Base-by-base conservation (phyloP, 2,888 invertebrate genomes). In the Drepanosiphum platanoidis region DNA sequence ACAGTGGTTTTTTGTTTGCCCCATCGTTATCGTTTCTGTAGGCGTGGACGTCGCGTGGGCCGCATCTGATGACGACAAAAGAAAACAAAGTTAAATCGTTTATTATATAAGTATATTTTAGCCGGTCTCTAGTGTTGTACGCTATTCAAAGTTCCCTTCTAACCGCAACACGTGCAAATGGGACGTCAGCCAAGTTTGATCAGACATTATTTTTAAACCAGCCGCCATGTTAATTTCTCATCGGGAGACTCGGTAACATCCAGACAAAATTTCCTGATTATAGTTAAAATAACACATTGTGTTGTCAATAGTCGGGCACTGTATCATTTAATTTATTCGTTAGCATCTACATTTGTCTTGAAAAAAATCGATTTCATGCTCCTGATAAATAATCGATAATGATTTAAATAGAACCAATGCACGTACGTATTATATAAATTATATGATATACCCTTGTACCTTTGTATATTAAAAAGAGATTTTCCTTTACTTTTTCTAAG, bases 191-290 rank as follows among this genome's bases (percentile, higher is more conserved):
- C 83, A 83, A 83, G 52, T 83, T 52, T 71, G 70, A 75, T 75
- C 32, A 15, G 27, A 32, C 30, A 46, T 83, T 83, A 83, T 83
- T 83, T 83, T 83, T 83, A 83, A 83, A 66, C 83, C 1, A 18
- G 39, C 61, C 30, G 42, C 72, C 72, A 66, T 52, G 52, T 75
- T 74, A 64, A 34, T 75, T 72, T 83, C 66, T 66, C 75, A 22
- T 75, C 46, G 61, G 46, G 83, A 83, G 66, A 39, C 72, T 39
- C n/a, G n/a, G 39, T 78, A 52, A 27, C 27, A 22, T 61, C n/a
- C 42, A 32, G 27, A 32, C 18, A 11, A 64, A 64, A 46, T 74
- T 36, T 52, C 8, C n/a, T 3, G 64, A 64, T 27, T 27, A 2
- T 30, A 64, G 30, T 30, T 13, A 61, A 27, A 27, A 27, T 8